Evolutionary conservation across 2,113 vertebrate species (phyloP).

Genomic region (Nycticorax nycticorax): DNA sequence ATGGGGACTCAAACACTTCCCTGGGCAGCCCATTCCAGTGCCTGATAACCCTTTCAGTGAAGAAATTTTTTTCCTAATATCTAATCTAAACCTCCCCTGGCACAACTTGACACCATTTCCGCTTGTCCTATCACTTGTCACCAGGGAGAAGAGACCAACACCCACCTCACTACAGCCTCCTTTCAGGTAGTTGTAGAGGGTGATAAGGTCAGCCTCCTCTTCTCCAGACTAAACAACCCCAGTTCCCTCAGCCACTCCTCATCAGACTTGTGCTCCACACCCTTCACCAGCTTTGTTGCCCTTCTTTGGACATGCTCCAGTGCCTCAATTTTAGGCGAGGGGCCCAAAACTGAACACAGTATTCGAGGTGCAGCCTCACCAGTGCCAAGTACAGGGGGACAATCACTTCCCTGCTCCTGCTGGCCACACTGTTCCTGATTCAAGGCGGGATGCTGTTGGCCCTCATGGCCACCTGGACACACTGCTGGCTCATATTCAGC

Average conservation of each 20-base stretch:
- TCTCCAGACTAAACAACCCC: background rate
- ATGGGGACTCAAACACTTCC: background rate
- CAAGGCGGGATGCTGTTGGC: too few relatives aligned
- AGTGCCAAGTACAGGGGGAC: too few relatives aligned
- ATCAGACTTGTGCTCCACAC: too few relatives aligned
- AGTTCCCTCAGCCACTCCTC: background rate
- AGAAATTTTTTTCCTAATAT: background rate
- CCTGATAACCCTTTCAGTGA: background rate
- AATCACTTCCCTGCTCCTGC: too few relatives aligned
- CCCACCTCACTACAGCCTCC: background rate
- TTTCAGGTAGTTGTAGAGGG: background rate
- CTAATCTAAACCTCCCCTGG: background rate
- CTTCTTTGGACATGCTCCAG: background rate
- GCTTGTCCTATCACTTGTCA: fast-evolving
- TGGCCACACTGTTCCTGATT: too few relatives aligned
- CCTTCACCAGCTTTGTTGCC: background rate
- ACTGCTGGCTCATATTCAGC: too few relatives aligned
- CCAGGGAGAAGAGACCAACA: background rate
- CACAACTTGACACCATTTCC: background rate
- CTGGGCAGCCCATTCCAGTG: background rate
- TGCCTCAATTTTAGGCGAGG: too few relatives aligned
- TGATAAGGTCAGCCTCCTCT: background rate
- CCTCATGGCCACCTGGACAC: too few relatives aligned
- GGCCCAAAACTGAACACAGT: too few relatives aligned
- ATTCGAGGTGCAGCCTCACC: too few relatives aligned